These are phyloP conservation scores for Rhagoletis pomonella DNA, from an alignment of 1,140 invertebrate species.

Conservation along the genomic window DNA sequence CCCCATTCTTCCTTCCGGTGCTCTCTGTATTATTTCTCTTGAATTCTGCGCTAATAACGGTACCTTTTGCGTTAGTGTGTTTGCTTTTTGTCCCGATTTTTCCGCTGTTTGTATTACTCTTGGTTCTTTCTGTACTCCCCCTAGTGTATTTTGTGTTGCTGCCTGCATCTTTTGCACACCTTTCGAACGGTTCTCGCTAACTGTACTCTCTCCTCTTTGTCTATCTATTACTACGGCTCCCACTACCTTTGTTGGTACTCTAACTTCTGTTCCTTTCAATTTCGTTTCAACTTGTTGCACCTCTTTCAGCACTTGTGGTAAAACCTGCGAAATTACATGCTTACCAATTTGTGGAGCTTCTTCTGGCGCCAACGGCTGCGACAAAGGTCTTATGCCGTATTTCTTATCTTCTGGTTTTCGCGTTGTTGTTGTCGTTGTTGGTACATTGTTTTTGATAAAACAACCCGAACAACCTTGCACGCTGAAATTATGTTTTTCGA, in stretches of 20 bases:
- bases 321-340: not conserved
- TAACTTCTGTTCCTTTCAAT: not conserved
- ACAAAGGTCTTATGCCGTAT: conserved; percentile 67
- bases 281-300: conserved; percentile 5
- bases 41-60: not conserved
- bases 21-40: no score
- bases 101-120: not conserved
- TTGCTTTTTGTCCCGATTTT: not conserved
- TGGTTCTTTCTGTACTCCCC: no score
- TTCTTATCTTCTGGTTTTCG: conserved; percentile 57
- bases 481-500: conserved; percentile 60
- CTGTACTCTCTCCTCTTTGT: not conserved
- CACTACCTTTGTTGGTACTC: not conserved
- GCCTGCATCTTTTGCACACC: no score
- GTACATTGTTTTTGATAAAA: conserved; percentile 61
- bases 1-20: no score
- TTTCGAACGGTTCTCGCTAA: no score
- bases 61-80: not conserved
- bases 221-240: not conserved
- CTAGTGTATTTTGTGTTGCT: no score
- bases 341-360: not conserved
- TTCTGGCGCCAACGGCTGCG: conserved; percentile 56
- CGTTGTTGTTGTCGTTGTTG: conserved; percentile 14
- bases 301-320: not conserved
- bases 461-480: conserved; percentile 67